Conservation (phyloP, 1,140 invertebrate genomes). For the Drosophila repleta region DNA sequence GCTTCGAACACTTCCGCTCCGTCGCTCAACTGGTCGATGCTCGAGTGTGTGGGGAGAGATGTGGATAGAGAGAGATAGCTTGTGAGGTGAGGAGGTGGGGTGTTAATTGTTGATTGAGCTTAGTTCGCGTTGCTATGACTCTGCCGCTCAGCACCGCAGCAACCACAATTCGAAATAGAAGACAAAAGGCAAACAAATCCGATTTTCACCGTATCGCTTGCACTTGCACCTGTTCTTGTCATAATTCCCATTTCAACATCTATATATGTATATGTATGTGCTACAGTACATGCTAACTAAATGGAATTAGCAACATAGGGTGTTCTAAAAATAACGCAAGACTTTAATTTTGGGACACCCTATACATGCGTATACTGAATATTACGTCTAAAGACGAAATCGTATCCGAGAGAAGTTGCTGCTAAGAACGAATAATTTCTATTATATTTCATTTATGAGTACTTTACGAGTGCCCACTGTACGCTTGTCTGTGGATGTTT, state of each 20-base stretch:
- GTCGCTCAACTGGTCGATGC: constrained; percentile 50
- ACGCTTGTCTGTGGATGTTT: not conserved
- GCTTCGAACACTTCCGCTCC: constrained; percentile 69
- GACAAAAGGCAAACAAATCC: not conserved
- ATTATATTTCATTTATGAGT: too few species aligned
- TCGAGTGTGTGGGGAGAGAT: constrained; percentile 5
- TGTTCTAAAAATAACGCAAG: too few species aligned
- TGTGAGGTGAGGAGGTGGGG: not conserved
- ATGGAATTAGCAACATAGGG: too few species aligned
- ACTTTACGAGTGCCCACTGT: not conserved
- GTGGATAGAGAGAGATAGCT: not conserved
- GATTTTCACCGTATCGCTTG: constrained; percentile 11
- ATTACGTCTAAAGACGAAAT: too few species aligned
- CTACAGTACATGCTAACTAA: not conserved
- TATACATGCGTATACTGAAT: too few species aligned
- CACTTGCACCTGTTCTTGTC: constrained; percentile 24
- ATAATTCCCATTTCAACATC: constrained; percentile 13
- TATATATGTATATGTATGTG: not conserved
- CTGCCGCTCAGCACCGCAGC: not conserved
- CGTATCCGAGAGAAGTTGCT: too few species aligned
- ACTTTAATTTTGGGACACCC: too few species aligned
- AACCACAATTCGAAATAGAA: constrained; percentile 29
- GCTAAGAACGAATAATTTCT: too few species aligned
- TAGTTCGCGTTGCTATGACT: constrained; percentile 18
- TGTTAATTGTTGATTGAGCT: constrained; percentile 40